Evolutionary conservation across 2,888 invertebrate genomes (phyloP).

Genomic region (Eumerus sabulonum): DNA sequence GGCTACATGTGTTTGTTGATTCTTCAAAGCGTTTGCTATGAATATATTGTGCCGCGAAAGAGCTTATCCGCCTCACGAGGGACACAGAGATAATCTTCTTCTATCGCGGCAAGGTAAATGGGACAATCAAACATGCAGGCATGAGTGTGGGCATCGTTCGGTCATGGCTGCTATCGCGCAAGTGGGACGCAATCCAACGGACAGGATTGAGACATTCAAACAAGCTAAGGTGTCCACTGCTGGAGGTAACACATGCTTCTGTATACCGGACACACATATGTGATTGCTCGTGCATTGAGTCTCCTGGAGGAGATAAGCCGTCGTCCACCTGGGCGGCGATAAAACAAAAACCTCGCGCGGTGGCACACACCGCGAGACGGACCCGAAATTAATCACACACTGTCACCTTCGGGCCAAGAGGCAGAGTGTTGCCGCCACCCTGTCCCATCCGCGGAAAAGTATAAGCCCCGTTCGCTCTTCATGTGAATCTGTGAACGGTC

Average conservation of each 20-base stretch:
- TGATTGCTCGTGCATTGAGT: slow-evolving; percentile 30
- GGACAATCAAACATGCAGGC: slow-evolving; percentile 29
- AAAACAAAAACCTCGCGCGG: slow-evolving; percentile 18
- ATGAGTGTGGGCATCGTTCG: neutral
- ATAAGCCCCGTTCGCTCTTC: no score
- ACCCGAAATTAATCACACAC: slow-evolving; percentile 62
- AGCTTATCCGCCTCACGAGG: slow-evolving; percentile 11
- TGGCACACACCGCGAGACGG: slow-evolving; percentile 40
- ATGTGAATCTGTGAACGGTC: neutral
- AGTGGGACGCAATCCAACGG: slow-evolving; percentile 24
- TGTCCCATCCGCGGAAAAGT: no score
- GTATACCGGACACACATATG: slow-evolving; percentile 10
- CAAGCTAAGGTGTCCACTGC: slow-evolving; percentile 16
- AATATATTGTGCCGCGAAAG: slow-evolving; percentile 50
- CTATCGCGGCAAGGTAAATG: slow-evolving; percentile 16
- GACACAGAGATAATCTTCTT: slow-evolving; percentile 30
- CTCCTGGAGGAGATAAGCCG: slow-evolving; percentile 39
- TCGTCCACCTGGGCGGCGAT: slow-evolving; percentile 45
- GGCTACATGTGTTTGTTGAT: slow-evolving; percentile 4
- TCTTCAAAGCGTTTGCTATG: slow-evolving; percentile 61
- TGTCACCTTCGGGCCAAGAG: slow-evolving; percentile 44
- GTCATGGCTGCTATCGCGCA: slow-evolving; percentile 19
- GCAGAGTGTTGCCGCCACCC: neutral
- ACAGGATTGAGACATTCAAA: slow-evolving; percentile 54
- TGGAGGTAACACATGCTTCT: slow-evolving; percentile 29